Evolutionary conservation across 1,140 invertebrate genomes (phyloP).

Genomic region (Orchestia grillus): DNA sequence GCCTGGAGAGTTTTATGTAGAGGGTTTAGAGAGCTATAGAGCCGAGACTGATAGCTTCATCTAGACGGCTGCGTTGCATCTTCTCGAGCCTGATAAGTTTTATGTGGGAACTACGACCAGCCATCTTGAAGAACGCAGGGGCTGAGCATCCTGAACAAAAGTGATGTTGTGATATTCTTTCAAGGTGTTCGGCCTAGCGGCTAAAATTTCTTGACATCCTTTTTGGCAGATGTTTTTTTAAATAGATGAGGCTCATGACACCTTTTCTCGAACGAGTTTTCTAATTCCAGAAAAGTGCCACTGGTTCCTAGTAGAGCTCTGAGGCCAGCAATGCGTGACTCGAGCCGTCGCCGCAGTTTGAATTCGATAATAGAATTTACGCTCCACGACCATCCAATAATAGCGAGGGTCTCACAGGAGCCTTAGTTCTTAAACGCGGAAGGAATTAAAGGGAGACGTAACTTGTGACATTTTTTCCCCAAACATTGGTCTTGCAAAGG

Average conservation of each 20-base stretch:
- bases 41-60: not conserved
- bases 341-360: not conserved
- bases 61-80: not conserved
- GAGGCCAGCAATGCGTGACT: not conserved
- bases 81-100: not conserved
- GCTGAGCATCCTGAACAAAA: not conserved
- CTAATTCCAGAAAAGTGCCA: not conserved
- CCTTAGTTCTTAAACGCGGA: not conserved
- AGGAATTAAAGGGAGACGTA: not conserved
- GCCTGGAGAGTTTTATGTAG: not conserved
- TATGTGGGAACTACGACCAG: not conserved
- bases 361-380: slow-evolving; percentile 3
- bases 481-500: not conserved
- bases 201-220: not conserved
- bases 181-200: not conserved
- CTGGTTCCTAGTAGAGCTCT: not conserved
- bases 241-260: not conserved
- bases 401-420: not conserved
- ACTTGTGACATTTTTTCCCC: not conserved
- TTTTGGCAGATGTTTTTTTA: not conserved
- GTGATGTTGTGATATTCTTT: not conserved
- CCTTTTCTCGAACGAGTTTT: not conserved
- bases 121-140: not conserved
- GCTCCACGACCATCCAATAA: not conserved
- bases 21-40: not conserved